Evolutionary conservation across 2,797 vertebrate species (phyloP).

Genomic region (Thamnophis elegans): DNA sequence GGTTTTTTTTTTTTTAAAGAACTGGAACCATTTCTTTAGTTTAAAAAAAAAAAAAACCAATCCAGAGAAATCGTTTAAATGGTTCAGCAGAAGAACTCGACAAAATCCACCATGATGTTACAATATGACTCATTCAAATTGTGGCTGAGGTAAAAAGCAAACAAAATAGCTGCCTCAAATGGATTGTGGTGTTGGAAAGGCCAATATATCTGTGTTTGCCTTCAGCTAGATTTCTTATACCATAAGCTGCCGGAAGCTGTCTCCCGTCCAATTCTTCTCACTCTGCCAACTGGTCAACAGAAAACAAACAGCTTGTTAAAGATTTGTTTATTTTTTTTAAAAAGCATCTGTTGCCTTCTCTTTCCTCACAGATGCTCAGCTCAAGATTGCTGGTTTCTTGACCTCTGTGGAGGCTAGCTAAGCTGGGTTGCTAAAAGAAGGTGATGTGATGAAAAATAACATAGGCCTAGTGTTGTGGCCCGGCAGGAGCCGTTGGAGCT

Average conservation of each 20-base stretch:
- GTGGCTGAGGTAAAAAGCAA: neutral
- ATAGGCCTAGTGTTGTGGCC: too few relatives aligned
- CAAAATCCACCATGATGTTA: conserved; percentile 3
- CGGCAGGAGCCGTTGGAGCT: too few relatives aligned
- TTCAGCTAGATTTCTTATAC: neutral
- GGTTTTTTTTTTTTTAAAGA: neutral
- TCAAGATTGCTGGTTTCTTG: neutral
- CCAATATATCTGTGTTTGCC: neutral
- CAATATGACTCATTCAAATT: neutral
- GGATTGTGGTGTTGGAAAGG: neutral
- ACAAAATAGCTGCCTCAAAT: conserved; percentile 1
- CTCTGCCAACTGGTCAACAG: neutral
- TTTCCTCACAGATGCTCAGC: neutral
- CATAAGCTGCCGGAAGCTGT: neutral
- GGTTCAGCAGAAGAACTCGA: conserved; percentile 27
- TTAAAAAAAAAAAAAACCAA: neutral
- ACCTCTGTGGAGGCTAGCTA: neutral
- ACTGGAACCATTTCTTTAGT: conserved; percentile 26
- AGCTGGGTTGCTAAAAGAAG: neutral
- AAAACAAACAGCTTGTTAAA: neutral
- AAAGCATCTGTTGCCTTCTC: neutral
- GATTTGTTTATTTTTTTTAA: neutral
- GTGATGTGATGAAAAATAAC: neutral
- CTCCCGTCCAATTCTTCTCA: neutral
- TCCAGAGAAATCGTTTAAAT: conserved; percentile 37